A percentile compares a stretch with the other conserved stretches of the same genome.
Evolutionary conservation across 2,113 vertebrate genomes (phyloP).

Genomic region (Hemiprocne comata): DNA sequence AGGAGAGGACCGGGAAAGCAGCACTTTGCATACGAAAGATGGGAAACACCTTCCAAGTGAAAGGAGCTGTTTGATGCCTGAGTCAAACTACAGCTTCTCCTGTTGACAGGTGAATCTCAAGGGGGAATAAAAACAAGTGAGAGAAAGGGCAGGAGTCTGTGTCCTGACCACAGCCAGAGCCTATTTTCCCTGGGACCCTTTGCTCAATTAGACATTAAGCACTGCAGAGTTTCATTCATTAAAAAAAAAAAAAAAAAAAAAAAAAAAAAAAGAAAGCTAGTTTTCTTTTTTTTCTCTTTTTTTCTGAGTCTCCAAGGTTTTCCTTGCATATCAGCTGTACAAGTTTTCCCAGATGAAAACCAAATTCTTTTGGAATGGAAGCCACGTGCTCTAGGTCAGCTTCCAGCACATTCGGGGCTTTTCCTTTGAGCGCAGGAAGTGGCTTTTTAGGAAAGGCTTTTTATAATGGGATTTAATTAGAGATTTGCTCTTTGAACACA

Average conservation of each 20-base stretch:
- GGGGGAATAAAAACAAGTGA: neutral
- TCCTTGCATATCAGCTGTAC: neutral
- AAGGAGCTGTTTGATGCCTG: neutral
- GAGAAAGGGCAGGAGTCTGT: neutral
- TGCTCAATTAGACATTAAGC: neutral
- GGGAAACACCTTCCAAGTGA: conserved; percentile 2
- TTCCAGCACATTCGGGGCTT: neutral
- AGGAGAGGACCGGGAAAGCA: conserved; percentile 7
- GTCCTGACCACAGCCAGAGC: neutral
- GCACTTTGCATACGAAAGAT: conserved; percentile 29
- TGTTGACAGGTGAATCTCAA: neutral
- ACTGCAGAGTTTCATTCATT: neutral
- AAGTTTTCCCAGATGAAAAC: neutral
- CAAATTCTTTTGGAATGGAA: neutral
- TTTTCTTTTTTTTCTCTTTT: neutral
- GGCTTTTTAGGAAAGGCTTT: neutral
- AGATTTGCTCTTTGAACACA: neutral
- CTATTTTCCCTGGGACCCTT: neutral
- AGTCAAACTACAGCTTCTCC: neutral
- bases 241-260: neutral
- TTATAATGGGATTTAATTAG: neutral
- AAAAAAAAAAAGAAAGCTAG: neutral
- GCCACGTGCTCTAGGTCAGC: neutral
- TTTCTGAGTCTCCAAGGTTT: neutral
- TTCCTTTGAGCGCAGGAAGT: neutral